These are phyloP conservation scores for Prochilodus magdalenae DNA, from an alignment of 2,113 vertebrate genomes.

Conservation along the genomic window DNA sequence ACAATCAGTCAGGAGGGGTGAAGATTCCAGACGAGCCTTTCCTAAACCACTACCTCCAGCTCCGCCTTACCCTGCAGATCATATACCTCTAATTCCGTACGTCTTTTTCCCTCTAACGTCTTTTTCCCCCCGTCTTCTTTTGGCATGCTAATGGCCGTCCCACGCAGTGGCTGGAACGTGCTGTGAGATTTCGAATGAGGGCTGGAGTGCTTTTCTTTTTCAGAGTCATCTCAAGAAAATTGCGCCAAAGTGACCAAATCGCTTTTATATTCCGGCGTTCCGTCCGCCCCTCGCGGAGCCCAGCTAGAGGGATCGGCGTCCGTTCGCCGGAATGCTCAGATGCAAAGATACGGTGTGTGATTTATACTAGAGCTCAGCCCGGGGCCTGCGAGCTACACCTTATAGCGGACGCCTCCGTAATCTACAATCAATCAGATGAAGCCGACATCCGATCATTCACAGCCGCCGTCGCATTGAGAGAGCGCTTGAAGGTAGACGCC, in stretches of 20 bases:
- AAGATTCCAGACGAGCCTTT: no score
- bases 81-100: no score
- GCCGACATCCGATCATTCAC: not conserved
- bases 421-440: constrained; percentile 29
- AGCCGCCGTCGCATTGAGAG: not conserved
- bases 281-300: not conserved
- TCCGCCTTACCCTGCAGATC: no score
- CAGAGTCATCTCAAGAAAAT: constrained; percentile 5
- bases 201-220: not conserved
- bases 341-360: not conserved
- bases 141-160: not conserved
- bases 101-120: no score
- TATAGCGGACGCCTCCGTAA: not conserved
- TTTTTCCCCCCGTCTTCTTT: not conserved
- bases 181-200: not conserved
- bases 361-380: constrained; percentile 34
- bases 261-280: not conserved
- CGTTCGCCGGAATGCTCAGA: not conserved
- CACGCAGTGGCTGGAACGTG: not conserved
- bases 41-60: no score
- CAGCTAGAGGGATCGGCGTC: not conserved
- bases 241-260: not conserved
- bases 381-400: constrained; percentile 10
- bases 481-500: not conserved
- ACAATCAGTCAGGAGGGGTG: no score